These are phyloP conservation scores for Nemopilema nomurai DNA, from an alignment of 30 jellyfish, hydroid and myxozoan species.

Conservation along the genomic window DNA sequence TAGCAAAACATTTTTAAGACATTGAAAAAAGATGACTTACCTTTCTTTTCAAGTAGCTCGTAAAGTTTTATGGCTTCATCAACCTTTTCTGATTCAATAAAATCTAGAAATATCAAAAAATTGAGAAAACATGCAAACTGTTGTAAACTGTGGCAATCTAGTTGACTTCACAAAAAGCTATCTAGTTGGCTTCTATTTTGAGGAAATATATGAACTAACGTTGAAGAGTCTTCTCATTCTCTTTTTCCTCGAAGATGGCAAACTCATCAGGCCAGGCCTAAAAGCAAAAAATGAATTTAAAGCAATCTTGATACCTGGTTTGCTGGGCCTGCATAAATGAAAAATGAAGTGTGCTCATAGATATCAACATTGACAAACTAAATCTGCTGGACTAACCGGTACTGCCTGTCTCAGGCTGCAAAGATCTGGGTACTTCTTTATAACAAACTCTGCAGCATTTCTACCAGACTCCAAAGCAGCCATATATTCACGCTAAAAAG, in stretches of 20 bases:
- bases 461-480: conserved; percentile 90
- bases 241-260: conserved; percentile 38
- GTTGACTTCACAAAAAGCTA: too few species aligned
- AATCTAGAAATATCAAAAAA: conserved; percentile 12
- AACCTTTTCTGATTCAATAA: conserved; percentile 39
- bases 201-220: conserved; percentile 29
- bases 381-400: conserved; percentile 71
- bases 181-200: too few species aligned
- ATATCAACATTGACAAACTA: too few species aligned
- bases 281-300: neutral
- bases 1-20: neutral
- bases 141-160: too few species aligned
- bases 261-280: conserved; percentile 74
- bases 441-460: conserved; percentile 87
- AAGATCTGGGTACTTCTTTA: conserved; percentile 80
- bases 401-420: conserved; percentile 84
- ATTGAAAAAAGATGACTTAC: neutral
- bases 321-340: too few species aligned
- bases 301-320: too few species aligned
- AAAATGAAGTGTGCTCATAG: too few species aligned
- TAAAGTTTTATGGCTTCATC: conserved; percentile 49
- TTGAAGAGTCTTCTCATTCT: conserved; percentile 47
- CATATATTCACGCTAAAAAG: conserved; percentile 67
- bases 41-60: conserved; percentile 36
- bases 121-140: neutral